Conservation (phyloP, 2,888 invertebrate genomes). For the Epirrhoe alternata region DNA sequence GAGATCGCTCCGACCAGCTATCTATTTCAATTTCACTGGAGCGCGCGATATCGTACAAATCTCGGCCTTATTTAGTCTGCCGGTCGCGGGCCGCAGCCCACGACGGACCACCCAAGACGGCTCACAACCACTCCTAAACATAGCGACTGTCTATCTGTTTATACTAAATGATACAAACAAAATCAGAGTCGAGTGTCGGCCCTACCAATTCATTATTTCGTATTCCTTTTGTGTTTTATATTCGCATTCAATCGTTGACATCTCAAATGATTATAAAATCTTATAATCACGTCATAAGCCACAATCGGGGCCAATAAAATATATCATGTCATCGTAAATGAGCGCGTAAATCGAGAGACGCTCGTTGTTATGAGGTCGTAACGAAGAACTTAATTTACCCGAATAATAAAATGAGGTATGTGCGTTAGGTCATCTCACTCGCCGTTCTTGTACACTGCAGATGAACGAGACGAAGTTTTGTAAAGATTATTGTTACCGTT, state of each 20-base stretch:
- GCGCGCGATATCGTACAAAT: conserved; percentile 78
- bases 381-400: conserved; percentile 66
- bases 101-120: conserved; percentile 77
- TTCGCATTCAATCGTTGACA: conserved; percentile 53
- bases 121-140: conserved; percentile 74
- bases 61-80: conserved; percentile 76
- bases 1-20: conserved; percentile 68
- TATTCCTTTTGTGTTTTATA: conserved; percentile 47
- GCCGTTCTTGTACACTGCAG: conserved; percentile 40
- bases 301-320: conserved; percentile 60
- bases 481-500: conserved; percentile 57
- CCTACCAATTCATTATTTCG: conserved; percentile 41
- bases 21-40: conserved; percentile 80
- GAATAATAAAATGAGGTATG: conserved; percentile 66
- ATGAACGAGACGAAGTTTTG: conserved; percentile 39
- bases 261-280: conserved; percentile 57
- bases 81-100: conserved; percentile 65
- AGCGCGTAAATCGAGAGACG: conserved; percentile 59
- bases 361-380: conserved; percentile 60
- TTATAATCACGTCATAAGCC: conserved; percentile 64
- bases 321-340: conserved; percentile 67
- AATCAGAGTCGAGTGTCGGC: conserved; percentile 54
- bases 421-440: conserved; percentile 52
- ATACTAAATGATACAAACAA: conserved; percentile 69
- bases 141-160: conserved; percentile 72